Base-by-base conservation (phyloP, 2,113 vertebrate genomes). In the Carlito syrichta region DNA sequence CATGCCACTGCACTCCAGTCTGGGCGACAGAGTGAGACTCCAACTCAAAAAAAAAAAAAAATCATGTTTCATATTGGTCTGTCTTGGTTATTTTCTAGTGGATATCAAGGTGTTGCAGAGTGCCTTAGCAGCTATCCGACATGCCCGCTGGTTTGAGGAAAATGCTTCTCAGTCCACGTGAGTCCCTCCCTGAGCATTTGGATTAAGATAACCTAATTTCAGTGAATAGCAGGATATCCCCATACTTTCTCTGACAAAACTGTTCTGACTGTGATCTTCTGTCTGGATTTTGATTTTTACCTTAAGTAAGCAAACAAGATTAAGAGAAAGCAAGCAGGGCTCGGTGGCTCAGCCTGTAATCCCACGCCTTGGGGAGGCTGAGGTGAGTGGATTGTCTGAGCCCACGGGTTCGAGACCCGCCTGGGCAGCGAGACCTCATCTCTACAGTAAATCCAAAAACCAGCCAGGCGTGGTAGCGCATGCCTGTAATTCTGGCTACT, bases 31-130 rank as follows among this genome's bases (percentile, higher is more conserved):
- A n/a, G n/a, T n/a, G n/a, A n/a, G n/a, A n/a, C n/a, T n/a, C n/a
- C n/a, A n/a, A n/a, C n/a, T n/a, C n/a, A n/a, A n/a, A n/a, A n/a
- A n/a, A n/a, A n/a, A n/a, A n/a, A n/a, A n/a, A n/a, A n/a, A n/a
- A n/a, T n/a, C n/a, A 16, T 2, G 12, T 35, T 68, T 95, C 35
- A 32, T 38, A 1, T 73, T 76, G 35, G 2, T 2, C 1, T 50
- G 6, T 0, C 0, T 54, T 81, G 2, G 79, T 93, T 97, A 52
- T 54, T 45, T 97, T 96, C 13, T 97, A 99, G 99, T 99, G 99
- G 99, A 99, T 96, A 99, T 99, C 98, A 99, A 99, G 96, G 99
- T 99, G 85, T 98, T 99, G 93, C 99, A 99, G 97, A 99, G 99
- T 2, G 99, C 99, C 16, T 99, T 99, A 38, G 99, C 99, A 0